Base-by-base conservation (phyloP, 2,888 invertebrate genomes). In the Andrena marginata region DNA sequence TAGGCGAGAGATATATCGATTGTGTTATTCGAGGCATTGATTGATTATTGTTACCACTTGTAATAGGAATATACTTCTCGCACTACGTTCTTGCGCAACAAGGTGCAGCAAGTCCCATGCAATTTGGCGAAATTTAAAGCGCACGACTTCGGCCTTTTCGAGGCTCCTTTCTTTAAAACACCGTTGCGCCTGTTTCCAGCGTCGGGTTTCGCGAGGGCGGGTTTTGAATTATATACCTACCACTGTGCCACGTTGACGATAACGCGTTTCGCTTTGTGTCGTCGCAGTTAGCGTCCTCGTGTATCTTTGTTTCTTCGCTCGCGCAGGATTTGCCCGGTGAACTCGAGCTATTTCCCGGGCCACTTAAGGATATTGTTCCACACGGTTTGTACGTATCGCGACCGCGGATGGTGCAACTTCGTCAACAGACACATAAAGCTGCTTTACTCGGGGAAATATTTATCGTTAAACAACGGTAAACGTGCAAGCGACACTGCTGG, bases 341-440 rank as follows among this genome's bases (percentile, higher is more conserved):
- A 70, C 35, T 13, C 49, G 13, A n/a, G 31, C 29, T 59, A 59
- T 65, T 70, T 77, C 63, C 64, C 31, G 26, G n/a, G 69, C 13
- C 56, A 80, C 60, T 77, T 80, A 73, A 69, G 16, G n/a, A 59
- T 69, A 78, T 68, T 73, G 67, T 79, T 68, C 64, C 69, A 42
- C n/a, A 20, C 23, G 49, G 56, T 81, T 79, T 33, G 59, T 26
- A 68, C 42, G 31, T 64, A 70, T 48, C 29, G 60, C 42, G 20
- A 42, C 49, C 49, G 54, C 59, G 79, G 33, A 62, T 68, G 65
- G 23, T 29, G 64, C 48, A 51, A 80, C 33, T 62, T 65, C 8
- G 23, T 71, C 54, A 67, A 33, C 31, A 51, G 48, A 13, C 48
- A 60, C 59, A 48, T 60, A 76, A 71, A 74, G 64, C 76, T 51